Evolutionary conservation across 2,888 invertebrate genomes (phyloP).

Genomic region (Crioceris asparagi): DNA sequence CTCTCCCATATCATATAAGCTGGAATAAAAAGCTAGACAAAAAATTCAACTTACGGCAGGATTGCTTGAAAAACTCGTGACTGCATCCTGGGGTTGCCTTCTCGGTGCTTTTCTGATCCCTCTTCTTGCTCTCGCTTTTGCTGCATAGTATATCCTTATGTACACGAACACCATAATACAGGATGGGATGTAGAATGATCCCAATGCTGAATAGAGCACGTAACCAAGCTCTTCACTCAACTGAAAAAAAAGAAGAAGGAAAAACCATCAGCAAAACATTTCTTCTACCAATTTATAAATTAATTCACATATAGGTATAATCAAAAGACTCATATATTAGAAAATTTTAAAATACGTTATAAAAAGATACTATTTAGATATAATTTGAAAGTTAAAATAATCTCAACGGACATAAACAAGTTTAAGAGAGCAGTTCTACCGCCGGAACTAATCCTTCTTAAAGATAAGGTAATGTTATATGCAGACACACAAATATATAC

Average conservation of each 20-base stretch:
- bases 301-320: no score
- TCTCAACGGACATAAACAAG: no score
- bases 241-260: conserved; percentile 59
- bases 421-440: no score
- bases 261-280: no score
- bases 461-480: no score
- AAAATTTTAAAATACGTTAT: no score
- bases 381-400: no score
- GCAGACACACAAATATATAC: no score
- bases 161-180: conserved; percentile 99
- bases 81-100: conserved; percentile 41
- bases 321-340: no score
- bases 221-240: conserved; percentile 94
- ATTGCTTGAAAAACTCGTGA: conserved; percentile 37
- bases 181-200: conserved; percentile 98
- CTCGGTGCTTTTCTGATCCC: conserved; percentile 75
- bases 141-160: conserved; percentile 95
- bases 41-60: conserved; percentile 16
- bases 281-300: no score
- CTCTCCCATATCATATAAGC: background rate
- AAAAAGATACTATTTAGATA: no score
- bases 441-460: no score
- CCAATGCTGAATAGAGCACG: conserved; percentile 94
- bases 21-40: background rate
- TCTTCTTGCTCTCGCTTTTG: conserved; percentile 81